Conservation (phyloP, 2,888 invertebrate species). For the Hirtodrosophila duncani region DNA sequence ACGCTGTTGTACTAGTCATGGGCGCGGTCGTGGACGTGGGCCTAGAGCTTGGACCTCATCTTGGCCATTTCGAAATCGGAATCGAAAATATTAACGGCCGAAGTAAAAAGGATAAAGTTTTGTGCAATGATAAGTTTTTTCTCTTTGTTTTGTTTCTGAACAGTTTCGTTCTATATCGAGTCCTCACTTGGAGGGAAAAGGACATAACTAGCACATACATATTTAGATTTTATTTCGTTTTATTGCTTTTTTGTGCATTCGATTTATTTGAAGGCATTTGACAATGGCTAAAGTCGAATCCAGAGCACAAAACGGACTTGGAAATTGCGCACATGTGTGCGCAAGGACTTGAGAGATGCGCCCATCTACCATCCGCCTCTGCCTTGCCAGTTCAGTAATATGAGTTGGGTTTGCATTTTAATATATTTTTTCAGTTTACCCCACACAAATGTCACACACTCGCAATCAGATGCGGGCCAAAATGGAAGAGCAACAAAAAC, state of each 20-base stretch:
- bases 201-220: constrained; percentile 40
- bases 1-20: constrained; percentile 10
- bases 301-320: constrained; percentile 70
- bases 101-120: constrained; percentile 69
- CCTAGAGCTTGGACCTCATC: constrained; percentile 6
- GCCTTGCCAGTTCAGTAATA: constrained; percentile 44
- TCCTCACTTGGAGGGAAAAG: constrained; percentile 12
- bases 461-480: constrained; percentile 68
- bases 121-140: constrained; percentile 68
- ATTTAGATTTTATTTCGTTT: constrained; percentile 74
- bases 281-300: too few species aligned
- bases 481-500: constrained; percentile 47
- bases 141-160: constrained; percentile 17
- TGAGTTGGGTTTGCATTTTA: constrained; percentile 74
- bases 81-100: constrained; percentile 69
- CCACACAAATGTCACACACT: constrained; percentile 57
- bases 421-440: constrained; percentile 53
- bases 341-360: constrained; percentile 53
- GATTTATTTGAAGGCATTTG: constrained; percentile 70
- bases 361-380: not conserved
- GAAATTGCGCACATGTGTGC: constrained; percentile 74
- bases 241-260: constrained; percentile 74
- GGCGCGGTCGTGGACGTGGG: constrained; percentile 3
- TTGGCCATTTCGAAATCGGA: constrained; percentile 56
- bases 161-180: too few species aligned